A percentile compares a stretch with the other conserved stretches of the same genome.
These are phyloP conservation scores for Ornithoptera alexandrae DNA, from an alignment of 2,888 invertebrate species.

Conservation along the genomic window DNA sequence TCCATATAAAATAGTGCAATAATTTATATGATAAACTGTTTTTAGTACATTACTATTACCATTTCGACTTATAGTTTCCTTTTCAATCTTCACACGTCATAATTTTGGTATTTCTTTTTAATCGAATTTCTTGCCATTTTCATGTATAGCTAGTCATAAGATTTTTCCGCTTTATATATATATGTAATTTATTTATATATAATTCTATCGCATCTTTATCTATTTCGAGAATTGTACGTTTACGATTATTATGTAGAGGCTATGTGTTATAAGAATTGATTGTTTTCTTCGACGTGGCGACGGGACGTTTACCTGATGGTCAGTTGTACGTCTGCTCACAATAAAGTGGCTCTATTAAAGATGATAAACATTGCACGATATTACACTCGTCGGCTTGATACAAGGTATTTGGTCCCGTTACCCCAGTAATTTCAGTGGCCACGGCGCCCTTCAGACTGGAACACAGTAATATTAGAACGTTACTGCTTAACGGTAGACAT, in stretches of 20 bases:
- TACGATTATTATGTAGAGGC: constrained; percentile 16
- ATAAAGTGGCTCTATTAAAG: too few species aligned
- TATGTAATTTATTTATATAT: too few species aligned
- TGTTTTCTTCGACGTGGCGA: neutral
- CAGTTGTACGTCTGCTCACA: too few species aligned
- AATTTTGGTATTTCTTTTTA: constrained; percentile 1
- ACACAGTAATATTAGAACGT: too few species aligned
- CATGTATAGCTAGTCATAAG: constrained; percentile 5
- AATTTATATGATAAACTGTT: neutral
- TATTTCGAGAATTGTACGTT: constrained; percentile 2
- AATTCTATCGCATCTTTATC: neutral
- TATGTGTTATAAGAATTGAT: constrained; percentile 3
- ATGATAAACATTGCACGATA: too few species aligned
- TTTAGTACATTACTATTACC: neutral
- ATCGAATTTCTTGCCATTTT: constrained; percentile 24
- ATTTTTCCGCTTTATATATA: neutral
- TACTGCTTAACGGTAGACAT: neutral
- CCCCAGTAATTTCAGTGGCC: too few species aligned
- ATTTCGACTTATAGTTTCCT: neutral
- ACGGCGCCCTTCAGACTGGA: too few species aligned
- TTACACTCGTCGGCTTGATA: too few species aligned
- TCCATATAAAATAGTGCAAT: too few species aligned
- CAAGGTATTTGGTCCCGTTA: too few species aligned
- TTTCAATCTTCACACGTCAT: neutral
- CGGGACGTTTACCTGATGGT: too few species aligned